Evolutionary conservation across 2,113 vertebrate species (phyloP).

Genomic region (Myotis lucifugus): DNA sequence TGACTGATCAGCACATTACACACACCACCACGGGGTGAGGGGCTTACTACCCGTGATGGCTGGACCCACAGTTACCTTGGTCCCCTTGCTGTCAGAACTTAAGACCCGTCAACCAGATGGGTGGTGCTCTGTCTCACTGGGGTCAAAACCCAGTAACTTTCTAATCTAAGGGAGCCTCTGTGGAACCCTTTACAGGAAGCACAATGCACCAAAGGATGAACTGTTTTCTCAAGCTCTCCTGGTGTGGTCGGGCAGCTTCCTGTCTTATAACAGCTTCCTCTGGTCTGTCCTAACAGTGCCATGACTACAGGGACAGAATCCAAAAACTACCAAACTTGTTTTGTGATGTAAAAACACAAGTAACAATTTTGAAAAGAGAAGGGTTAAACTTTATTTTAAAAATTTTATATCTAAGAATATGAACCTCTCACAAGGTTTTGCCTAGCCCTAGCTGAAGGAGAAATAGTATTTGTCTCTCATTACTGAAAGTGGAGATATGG

Average conservation of each 20-base stretch:
- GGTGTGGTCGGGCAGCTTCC: not conserved
- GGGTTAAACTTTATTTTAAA: not conserved
- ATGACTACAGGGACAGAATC: not conserved
- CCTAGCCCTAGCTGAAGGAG: not conserved
- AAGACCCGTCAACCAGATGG: not conserved
- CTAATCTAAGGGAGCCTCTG: not conserved
- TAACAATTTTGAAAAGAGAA: constrained; percentile 28
- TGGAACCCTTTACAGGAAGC: not conserved
- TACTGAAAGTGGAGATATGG: not conserved
- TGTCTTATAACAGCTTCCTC: not conserved
- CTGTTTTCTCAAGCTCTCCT: not conserved
- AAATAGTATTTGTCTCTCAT: not conserved
- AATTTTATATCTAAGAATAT: not conserved
- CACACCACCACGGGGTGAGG: fast-evolving
- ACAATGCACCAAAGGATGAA: not conserved
- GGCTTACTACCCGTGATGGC: not conserved
- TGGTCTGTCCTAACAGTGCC: not conserved
- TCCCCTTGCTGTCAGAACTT: constrained; percentile 34
- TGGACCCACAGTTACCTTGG: not conserved
- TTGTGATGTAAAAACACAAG: constrained; percentile 32
- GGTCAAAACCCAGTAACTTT: not conserved
- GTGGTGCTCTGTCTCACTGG: not conserved
- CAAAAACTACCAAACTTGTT: not conserved
- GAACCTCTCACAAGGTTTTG: not conserved
- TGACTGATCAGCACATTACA: not conserved